phyloP scores from a whole-genome alignment of 2,888 invertebrate species.

The Mesorhabditis sp. region DNA sequence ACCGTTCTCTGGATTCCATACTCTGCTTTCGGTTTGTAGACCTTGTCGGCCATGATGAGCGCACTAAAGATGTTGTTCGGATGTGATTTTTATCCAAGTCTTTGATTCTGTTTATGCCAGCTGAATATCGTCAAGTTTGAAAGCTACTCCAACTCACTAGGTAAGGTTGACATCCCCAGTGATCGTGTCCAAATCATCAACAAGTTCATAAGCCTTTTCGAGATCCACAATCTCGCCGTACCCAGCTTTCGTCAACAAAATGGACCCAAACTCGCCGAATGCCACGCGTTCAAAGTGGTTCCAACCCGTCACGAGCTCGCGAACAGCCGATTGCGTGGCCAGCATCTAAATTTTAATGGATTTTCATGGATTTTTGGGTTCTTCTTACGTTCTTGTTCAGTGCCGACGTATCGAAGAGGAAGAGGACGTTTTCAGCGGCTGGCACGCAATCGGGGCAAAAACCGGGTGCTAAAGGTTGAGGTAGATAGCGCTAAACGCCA shows the following conservation, averaged over 20 bases:
- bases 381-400: not conserved
- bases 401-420: not conserved
- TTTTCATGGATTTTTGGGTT: too few relatives aligned
- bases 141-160: not conserved
- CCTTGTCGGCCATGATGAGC: too few relatives aligned
- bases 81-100: too few relatives aligned
- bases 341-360: not conserved
- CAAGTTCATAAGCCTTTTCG: not conserved
- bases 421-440: not conserved
- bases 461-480: not conserved
- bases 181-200: not conserved
- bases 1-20: too few relatives aligned
- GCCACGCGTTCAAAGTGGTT: not conserved
- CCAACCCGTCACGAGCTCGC: not conserved
- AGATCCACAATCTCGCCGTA: not conserved
- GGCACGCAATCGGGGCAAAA: conserved; percentile 5
- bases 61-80: too few relatives aligned
- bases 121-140: not conserved
- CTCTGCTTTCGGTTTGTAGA: too few relatives aligned
- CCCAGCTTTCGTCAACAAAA: not conserved
- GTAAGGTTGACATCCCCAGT: not conserved
- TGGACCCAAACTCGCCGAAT: not conserved
- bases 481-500: not conserved
- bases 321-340: not conserved
- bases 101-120: too few relatives aligned